Evolutionary conservation across 2,113 vertebrate genomes (phyloP), one percentile per base, ranked within the genome.

Genomic region (Emberiza fucata): DNA sequence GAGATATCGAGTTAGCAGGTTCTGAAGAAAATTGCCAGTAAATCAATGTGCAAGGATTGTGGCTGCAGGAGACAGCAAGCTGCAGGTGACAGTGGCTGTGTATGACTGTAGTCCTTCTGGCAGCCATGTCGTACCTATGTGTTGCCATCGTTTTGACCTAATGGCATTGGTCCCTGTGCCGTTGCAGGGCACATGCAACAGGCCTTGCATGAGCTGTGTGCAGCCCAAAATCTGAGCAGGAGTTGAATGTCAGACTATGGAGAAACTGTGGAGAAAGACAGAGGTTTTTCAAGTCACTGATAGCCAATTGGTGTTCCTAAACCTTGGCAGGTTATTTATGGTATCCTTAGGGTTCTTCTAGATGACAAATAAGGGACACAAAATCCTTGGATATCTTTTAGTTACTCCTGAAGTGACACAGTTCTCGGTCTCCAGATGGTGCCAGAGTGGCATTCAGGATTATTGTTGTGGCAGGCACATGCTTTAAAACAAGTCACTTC

Each of bases 121-220:
- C 22, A 64, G 29, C 50, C 0, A 0, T 19, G 9, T 53, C 8
- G 3, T 85, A 51, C 42, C 39, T 33, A 2, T 5, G 4, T 44
- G 6, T 61, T 73, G 51, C 35, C 3, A 3, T 47, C 2, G 3
- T n/a, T 85, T 53, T 66, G 42, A 57, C 28, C 24, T 59, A 45
- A 50, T 37, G 33, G 10, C 53, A 25, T 12, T 25, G 28, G 17
- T 72, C 8, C 16, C 15, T 37, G n/a, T 45, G 69, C 53, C 29
- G 5, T n/a, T 82, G 47, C 29, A 53, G 61, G 39, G 16, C 53
- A 40, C 1, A 1, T 19, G 9, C 15, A 14, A 66, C 39, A 68
- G 14, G 22, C 56, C 23, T 78, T n/a, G 31, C 54, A 24, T 14
- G 14, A 65, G 60, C 27, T 56, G 12, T 61, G n/a, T 35, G 23